Evolutionary conservation across 1,140 invertebrate genomes (phyloP).

Genomic region (Cotesia vestalis): DNA sequence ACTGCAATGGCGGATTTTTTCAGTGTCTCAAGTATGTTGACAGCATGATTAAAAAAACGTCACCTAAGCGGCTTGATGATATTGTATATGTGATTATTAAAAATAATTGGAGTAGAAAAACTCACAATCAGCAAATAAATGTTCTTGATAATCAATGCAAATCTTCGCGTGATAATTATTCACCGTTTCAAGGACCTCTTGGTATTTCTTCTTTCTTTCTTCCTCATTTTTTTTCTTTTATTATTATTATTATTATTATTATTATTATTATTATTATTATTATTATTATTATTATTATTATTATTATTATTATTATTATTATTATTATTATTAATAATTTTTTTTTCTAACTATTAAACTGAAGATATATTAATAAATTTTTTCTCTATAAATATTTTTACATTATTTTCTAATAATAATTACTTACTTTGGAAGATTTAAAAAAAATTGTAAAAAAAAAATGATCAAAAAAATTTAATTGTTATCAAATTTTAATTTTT

Average conservation of each 20-base stretch:
- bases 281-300: too few species aligned
- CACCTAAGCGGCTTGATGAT: slow-evolving; percentile 64
- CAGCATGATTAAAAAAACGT: slow-evolving; percentile 51
- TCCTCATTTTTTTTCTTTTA: neutral
- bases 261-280: neutral
- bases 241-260: neutral
- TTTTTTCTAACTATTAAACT: too few species aligned
- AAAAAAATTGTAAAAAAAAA: too few species aligned
- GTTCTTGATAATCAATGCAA: slow-evolving; percentile 65
- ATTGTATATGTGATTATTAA: slow-evolving; percentile 62
- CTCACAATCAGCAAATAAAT: slow-evolving; percentile 56
- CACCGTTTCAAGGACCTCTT: slow-evolving; percentile 68
- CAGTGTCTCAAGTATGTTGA: slow-evolving; percentile 69
- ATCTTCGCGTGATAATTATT: slow-evolving; percentile 59
- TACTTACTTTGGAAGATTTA: too few species aligned
- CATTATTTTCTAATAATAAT: too few species aligned
- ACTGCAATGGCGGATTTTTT: slow-evolving; percentile 66
- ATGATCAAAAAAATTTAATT: too few species aligned
- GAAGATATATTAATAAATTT: too few species aligned
- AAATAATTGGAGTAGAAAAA: slow-evolving; percentile 58
- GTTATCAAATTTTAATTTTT: too few species aligned
- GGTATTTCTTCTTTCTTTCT: slow-evolving; percentile 43
- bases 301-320: neutral
- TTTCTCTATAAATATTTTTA: too few species aligned
- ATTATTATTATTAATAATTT: neutral